A percentile compares a stretch with the other conserved stretches of the same genome.
These are phyloP conservation scores for Pempheris klunzingeri DNA, from an alignment of 2,797 vertebrate genomes.

Conservation along the genomic window DNA sequence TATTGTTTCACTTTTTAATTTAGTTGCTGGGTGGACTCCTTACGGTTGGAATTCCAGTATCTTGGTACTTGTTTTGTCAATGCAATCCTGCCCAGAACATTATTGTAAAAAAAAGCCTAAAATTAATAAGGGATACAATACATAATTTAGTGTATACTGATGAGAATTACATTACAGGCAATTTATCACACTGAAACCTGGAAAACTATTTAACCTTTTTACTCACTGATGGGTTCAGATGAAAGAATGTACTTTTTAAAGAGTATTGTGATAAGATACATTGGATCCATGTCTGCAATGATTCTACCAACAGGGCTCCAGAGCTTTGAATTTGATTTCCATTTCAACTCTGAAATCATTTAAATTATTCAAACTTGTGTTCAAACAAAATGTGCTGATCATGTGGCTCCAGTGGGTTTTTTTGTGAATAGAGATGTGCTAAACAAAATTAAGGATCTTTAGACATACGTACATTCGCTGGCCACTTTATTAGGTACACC, in stretches of 20 bases:
- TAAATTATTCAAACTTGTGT: too few relatives aligned
- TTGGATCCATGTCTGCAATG: background rate
- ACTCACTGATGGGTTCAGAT: background rate
- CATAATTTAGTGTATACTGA: background rate
- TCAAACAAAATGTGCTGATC: too few relatives aligned
- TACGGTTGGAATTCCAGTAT: background rate
- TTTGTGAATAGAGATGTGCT: background rate
- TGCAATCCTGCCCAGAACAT: background rate
- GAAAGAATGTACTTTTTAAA: background rate
- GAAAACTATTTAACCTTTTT: too few relatives aligned
- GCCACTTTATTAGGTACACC: too few relatives aligned
- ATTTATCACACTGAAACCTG: too few relatives aligned
- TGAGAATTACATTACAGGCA: background rate
- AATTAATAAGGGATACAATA: background rate
- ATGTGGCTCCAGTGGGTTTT: too few relatives aligned
- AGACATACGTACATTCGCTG: background rate
- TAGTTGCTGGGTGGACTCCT: too few relatives aligned
- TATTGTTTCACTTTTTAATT: background rate
- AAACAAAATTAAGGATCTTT: background rate
- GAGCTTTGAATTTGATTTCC: too few relatives aligned
- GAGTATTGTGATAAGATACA: too few relatives aligned
- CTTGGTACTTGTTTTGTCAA: background rate
- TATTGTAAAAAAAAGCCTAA: background rate
- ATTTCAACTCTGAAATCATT: too few relatives aligned
- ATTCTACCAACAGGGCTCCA: background rate